Percentiles rank a stretch among this genome's conserved stretches.
Evolutionary conservation across 2,113 vertebrate genomes (phyloP).

Genomic region (Lamprologus speciosus): DNA sequence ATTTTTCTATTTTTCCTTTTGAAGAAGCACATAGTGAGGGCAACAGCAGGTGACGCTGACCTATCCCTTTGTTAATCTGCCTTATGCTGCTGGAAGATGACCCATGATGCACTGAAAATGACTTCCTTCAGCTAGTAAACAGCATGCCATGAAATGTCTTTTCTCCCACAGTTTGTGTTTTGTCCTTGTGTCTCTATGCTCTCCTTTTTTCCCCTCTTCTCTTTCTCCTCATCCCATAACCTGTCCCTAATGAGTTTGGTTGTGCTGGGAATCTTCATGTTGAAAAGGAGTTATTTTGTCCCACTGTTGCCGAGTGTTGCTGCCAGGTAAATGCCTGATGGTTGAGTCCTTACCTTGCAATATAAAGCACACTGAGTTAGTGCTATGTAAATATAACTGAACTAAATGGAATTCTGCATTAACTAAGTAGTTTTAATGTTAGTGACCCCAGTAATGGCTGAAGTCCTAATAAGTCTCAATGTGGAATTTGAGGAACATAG

Average conservation of each 20-base stretch:
- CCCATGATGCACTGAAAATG: background rate
- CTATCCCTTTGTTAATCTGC: background rate
- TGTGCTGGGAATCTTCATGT: background rate
- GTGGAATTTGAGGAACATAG: background rate
- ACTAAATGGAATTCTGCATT: background rate
- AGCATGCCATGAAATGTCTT: background rate
- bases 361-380: background rate
- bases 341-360: background rate
- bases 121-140: background rate
- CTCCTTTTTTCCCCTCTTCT: fast-evolving
- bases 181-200: background rate
- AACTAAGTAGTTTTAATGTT: background rate
- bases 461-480: background rate
- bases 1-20: background rate
- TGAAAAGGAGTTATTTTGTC: background rate
- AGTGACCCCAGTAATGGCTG: background rate
- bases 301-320: background rate
- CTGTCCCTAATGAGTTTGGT: background rate
- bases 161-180: background rate
- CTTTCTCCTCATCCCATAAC: background rate
- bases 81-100: background rate
- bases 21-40: background rate
- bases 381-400: background rate
- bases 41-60: background rate
- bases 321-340: background rate